These are phyloP conservation scores for Cynaeus angustus DNA, from an alignment of 2,888 invertebrate genomes.

Conservation along the genomic window DNA sequence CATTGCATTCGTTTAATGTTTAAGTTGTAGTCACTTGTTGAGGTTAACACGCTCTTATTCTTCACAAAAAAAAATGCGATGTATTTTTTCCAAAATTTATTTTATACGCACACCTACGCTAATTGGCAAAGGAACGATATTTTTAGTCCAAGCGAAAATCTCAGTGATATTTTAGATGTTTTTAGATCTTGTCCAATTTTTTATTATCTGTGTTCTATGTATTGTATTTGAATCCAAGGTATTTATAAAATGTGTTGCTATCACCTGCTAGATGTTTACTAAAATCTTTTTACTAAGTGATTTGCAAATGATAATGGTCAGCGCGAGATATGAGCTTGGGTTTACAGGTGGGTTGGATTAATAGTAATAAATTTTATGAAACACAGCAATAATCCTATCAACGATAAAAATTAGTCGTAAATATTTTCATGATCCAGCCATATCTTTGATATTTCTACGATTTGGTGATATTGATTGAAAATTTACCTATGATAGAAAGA, in stretches of 20 bases:
- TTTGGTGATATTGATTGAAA: no score
- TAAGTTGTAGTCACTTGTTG: background rate
- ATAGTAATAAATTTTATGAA: no score
- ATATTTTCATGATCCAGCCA: no score
- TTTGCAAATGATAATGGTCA: no score
- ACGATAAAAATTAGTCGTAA: no score
- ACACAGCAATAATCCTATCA: no score
- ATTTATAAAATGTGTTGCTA: slow-evolving; percentile 16
- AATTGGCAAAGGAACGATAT: slow-evolving; percentile 37
- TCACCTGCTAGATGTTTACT: slow-evolving; percentile 16
- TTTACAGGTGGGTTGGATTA: no score
- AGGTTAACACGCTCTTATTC: background rate
- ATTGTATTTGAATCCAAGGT: slow-evolving; percentile 34
- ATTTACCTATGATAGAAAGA: no score
- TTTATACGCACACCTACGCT: slow-evolving; percentile 36
- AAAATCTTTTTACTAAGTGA: background rate
- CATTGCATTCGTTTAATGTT: background rate
- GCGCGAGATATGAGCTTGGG: no score
- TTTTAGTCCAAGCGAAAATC: slow-evolving; percentile 37
- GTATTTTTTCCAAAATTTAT: slow-evolving; percentile 8
- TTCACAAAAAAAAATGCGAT: background rate
- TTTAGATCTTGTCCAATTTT: slow-evolving; percentile 32
- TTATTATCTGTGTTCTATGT: slow-evolving; percentile 23
- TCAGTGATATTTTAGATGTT: slow-evolving; percentile 45
- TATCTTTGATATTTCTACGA: no score